phyloP scores from a whole-genome alignment of 2,113 vertebrate species.

The Merops nubicus region DNA sequence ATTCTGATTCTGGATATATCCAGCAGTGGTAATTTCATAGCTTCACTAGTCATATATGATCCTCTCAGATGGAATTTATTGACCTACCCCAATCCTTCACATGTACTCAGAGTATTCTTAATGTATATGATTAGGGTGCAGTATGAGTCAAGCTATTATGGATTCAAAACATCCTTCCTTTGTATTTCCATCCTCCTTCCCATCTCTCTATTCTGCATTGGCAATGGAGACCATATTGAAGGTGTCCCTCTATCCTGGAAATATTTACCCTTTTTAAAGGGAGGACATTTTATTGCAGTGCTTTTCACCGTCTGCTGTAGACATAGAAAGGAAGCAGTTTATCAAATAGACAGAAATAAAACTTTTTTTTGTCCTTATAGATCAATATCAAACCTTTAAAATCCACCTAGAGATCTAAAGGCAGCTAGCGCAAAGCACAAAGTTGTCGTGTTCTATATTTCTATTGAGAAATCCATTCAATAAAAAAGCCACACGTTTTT shows the following conservation, averaged over 20 bases:
- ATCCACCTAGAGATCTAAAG: neutral
- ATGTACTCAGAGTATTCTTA: neutral
- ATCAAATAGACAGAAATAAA: neutral
- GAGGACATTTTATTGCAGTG: neutral
- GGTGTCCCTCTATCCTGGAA: neutral
- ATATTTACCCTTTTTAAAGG: neutral
- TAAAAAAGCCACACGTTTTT: neutral
- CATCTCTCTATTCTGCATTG: neutral
- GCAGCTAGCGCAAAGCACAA: neutral
- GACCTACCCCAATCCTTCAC: neutral
- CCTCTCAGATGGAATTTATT: neutral
- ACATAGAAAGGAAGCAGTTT: neutral
- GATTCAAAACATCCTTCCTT: neutral
- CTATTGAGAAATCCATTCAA: neutral
- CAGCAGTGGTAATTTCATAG: neutral
- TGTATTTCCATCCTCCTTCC: neutral
- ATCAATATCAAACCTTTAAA: neutral
- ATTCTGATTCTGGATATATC: neutral
- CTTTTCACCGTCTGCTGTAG: neutral
- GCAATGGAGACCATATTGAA: neutral
- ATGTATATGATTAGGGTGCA: neutral
- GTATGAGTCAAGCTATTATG: neutral
- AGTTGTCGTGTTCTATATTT: neutral
- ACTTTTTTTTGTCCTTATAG: neutral
- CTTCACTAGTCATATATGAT: neutral